phyloP scores from a whole-genome alignment of 1,140 invertebrate genomes.

The Drosophila nasuta region DNA sequence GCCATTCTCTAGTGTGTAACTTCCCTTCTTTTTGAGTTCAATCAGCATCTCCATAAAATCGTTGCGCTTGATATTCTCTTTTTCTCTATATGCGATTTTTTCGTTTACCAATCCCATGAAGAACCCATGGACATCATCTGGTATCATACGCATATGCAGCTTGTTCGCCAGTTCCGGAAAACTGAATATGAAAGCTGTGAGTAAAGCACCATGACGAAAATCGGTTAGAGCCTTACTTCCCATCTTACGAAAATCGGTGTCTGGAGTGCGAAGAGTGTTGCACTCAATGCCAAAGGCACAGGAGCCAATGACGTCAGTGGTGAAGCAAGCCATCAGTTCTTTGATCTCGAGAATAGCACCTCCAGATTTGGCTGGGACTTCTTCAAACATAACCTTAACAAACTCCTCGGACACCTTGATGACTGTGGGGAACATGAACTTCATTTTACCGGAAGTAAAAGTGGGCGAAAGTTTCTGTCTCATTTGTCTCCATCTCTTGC shows the following conservation, averaged over 20 bases:
- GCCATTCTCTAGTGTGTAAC: conserved; percentile 53
- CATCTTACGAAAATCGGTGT: conserved; percentile 84
- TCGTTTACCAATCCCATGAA: conserved; percentile 85
- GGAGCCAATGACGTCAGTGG: conserved; percentile 87
- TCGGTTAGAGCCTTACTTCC: conserved; percentile 61
- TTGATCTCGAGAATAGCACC: conserved; percentile 85
- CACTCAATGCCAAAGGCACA: conserved; percentile 86
- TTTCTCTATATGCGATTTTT: conserved; percentile 85
- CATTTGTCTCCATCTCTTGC: conserved; percentile 85
- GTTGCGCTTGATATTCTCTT: conserved; percentile 85
- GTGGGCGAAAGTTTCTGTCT: conserved; percentile 85
- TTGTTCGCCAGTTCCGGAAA: conserved; percentile 52
- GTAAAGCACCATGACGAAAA: conserved; percentile 31
- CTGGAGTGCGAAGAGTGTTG: conserved; percentile 83
- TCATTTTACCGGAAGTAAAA: conserved; percentile 87
- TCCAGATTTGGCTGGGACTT: conserved; percentile 43
- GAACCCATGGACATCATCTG: conserved; percentile 85
- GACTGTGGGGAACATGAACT: conserved; percentile 86
- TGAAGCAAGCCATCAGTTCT: conserved; percentile 87
- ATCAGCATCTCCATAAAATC: conserved; percentile 87
- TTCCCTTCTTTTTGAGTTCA: conserved; percentile 83
- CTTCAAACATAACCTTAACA: conserved; percentile 55
- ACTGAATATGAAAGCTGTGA: conserved; percentile 53
- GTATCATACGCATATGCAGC: conserved; percentile 45
- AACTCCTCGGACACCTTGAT: conserved; percentile 71